Evolutionary conservation across 2,888 invertebrate species (phyloP).

Genomic region (Melanostoma scalare): DNA sequence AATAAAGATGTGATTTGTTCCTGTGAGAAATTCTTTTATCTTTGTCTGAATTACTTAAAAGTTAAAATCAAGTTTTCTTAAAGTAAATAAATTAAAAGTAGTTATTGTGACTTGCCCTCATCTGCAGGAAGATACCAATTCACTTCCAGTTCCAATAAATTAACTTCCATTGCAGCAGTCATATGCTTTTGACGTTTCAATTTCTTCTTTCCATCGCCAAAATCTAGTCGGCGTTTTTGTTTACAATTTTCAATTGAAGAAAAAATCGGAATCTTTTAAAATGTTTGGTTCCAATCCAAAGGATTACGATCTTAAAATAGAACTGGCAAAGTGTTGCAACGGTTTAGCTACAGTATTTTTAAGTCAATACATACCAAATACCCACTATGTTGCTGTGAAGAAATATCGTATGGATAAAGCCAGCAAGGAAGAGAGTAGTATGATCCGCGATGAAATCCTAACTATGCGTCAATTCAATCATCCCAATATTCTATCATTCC

Average conservation of each 20-base stretch:
- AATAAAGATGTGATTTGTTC: no score
- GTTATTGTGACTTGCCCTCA: not conserved
- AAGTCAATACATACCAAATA: conserved; percentile 86
- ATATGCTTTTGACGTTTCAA: conserved; percentile 40
- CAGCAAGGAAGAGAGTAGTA: conserved; percentile 83
- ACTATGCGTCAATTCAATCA: conserved; percentile 90
- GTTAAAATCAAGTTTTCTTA: no score
- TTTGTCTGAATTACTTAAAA: no score
- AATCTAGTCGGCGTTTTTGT: conserved; percentile 52
- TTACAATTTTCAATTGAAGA: conserved; percentile 26
- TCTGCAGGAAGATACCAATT: not conserved
- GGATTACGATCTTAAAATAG: conserved; percentile 87
- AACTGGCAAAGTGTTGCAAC: conserved; percentile 87
- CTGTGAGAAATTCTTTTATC: no score
- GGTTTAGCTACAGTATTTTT: conserved; percentile 88
- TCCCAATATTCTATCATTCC: conserved; percentile 89
- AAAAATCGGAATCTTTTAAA: no score
- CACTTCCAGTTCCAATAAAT: conserved; percentile 7
- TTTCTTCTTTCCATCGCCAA: conserved; percentile 29
- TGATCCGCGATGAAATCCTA: conserved; percentile 89
- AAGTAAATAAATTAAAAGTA: no score
- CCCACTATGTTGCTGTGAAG: conserved; percentile 88
- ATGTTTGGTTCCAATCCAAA: conserved; percentile 85
- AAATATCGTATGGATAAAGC: conserved; percentile 89
- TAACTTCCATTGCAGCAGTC: conserved; percentile 35